These are phyloP conservation scores for Halocynthia aurantium DNA, from an alignment of 23 tunicate species.

Conservation along the genomic window DNA sequence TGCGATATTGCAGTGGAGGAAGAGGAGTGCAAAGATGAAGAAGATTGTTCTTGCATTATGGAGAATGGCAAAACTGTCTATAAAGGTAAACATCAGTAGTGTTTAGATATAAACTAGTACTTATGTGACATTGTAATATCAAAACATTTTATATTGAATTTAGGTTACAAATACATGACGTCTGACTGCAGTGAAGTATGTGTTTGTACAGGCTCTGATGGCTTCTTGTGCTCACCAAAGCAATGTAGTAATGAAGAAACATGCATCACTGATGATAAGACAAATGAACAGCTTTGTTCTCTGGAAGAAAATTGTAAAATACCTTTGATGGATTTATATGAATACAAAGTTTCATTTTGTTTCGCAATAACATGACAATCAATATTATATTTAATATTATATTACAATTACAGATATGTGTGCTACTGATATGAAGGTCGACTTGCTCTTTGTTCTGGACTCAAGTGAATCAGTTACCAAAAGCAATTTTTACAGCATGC, in stretches of 20 bases:
- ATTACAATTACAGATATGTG: conserved; percentile 26
- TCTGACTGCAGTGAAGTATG: conserved; percentile 24
- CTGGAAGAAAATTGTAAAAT: conserved; percentile 30
- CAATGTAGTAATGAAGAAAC: conserved; percentile 25
- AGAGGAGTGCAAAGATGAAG: conserved; percentile 2
- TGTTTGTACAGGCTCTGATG: conserved; percentile 24
- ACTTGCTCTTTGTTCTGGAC: conserved; percentile 33
- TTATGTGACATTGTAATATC: too few species aligned
- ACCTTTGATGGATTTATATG: too few species aligned
- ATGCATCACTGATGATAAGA: conserved; percentile 17
- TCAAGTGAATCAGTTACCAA: conserved; percentile 23
- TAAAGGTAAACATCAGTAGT: conserved; percentile 3
- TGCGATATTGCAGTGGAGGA: conserved; percentile 12
- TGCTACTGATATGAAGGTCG: conserved; percentile 19
- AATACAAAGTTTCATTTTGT: neutral
- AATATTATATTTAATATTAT: neutral
- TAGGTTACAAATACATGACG: conserved; percentile 31
- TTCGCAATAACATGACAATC: neutral
- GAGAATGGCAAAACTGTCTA: conserved; percentile 8
- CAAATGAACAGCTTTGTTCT: conserved; percentile 27
- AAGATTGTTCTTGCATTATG: conserved; percentile 16
- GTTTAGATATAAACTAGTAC: too few species aligned
- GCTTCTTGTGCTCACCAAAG: conserved; percentile 23
- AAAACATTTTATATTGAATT: neutral
- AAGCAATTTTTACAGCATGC: conserved; percentile 23